Evolutionary conservation across 2,113 vertebrate species (phyloP), one percentile per base, ranked within the genome.

Genomic region (Pycnonotus jocosus): DNA sequence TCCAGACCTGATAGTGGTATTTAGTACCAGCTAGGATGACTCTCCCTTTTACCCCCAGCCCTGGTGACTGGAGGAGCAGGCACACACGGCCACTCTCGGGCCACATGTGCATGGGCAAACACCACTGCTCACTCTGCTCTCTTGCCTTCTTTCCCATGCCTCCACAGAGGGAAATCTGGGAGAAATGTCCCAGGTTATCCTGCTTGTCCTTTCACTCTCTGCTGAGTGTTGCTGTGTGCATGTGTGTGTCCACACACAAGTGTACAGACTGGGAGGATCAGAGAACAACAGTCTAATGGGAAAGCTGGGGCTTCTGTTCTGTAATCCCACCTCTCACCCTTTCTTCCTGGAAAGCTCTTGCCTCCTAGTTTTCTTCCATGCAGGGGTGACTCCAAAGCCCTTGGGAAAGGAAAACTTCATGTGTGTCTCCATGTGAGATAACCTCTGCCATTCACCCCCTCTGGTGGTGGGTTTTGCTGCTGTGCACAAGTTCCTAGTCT

Each of bases 61-160:
- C 38, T 88, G 58, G 35, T 50, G 57, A 38, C 47, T 35, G 38
- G 15, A 73, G 35, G 30, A 65, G 38, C 1, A 2, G 37, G 47
- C 62, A 70, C 20, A 40, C 9, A 5, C 4, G 15, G 28, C 45
- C 54, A 31, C 40, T 23, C 33, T 68, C 1, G 1, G 65, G 25
- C 0, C 65, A 42, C 1, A 0, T 1, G 1, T 47, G 23, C 25
- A 21, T 5, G 40, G 27, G 16, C 57, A 54, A 65, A 33, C 69
- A 81, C 42, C 17, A 8, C 40, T 11, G 11, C 65, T 53, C 38
- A 35, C 66, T 57, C 40, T 69, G 56, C 74, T 90, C 68, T 56
- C 53, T 69, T 4, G 1, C 65, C 31, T 86, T 48, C 44, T 60
- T 65, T 84, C 31, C 76, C 35, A 15, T 54, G 33, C 11, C 10